A percentile compares a stretch with the other conserved stretches of the same genome.
Conservation (phyloP, 2,888 invertebrate species). For the Ephialtes manifestator region DNA sequence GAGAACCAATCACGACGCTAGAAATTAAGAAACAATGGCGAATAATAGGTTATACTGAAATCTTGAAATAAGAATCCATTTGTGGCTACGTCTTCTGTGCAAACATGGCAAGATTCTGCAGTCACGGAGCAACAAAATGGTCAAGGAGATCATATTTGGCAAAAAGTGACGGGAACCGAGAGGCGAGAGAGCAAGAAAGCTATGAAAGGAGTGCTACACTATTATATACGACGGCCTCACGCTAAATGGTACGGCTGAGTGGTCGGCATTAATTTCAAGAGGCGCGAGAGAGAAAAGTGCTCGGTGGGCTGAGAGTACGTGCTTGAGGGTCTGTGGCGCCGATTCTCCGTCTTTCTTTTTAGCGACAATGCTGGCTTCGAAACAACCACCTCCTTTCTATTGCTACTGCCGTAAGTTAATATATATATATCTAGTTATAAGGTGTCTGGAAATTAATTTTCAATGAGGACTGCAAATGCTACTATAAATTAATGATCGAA, state of each 20-base stretch:
- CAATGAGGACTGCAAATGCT: not conserved
- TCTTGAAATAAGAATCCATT: not conserved
- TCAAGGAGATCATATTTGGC: slow-evolving; percentile 8
- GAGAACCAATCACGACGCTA: not conserved
- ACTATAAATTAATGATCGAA: too few relatives aligned
- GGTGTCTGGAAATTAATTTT: not conserved
- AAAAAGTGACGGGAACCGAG: slow-evolving; percentile 2
- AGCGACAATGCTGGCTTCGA: slow-evolving; percentile 70
- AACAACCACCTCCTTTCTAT: slow-evolving; percentile 50
- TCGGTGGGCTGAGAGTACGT: slow-evolving; percentile 73
- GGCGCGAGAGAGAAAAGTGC: slow-evolving; percentile 71
- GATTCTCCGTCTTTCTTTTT: slow-evolving; percentile 72
- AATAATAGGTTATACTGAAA: not conserved
- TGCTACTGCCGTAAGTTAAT: not conserved
- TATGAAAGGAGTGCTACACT: slow-evolving; percentile 48
- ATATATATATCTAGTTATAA: not conserved
- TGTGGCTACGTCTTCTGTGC: not conserved
- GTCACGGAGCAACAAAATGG: not conserved
- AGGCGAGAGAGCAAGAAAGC: slow-evolving; percentile 4
- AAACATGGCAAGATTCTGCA: not conserved
- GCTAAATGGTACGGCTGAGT: slow-evolving; percentile 75
- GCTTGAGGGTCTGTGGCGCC: slow-evolving; percentile 75
- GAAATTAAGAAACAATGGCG: not conserved
- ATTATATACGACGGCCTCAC: slow-evolving; percentile 56
- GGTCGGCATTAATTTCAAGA: slow-evolving; percentile 77